Conservation (phyloP, 2,888 invertebrate genomes). For the Drosophila austrosaltans region DNA sequence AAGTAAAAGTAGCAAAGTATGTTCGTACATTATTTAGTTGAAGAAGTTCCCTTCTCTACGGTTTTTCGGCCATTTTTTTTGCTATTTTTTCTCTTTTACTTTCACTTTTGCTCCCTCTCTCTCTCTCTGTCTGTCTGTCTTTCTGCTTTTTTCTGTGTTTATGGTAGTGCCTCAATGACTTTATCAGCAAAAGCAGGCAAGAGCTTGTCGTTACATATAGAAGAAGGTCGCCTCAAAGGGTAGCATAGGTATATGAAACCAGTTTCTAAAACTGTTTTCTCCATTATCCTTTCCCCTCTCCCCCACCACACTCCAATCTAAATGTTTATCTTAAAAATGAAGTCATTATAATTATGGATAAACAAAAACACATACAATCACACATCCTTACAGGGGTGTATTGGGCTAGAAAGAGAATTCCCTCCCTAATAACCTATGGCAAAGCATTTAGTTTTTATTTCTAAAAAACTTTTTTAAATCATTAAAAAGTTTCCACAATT, state of each 20-base stretch:
- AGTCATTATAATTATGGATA: slow-evolving; percentile 12
- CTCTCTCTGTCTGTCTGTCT: not conserved
- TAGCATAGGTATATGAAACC: slow-evolving; percentile 5
- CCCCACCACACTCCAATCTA: slow-evolving; percentile 9
- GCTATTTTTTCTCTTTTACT: too few species aligned
- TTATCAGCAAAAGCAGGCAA: slow-evolving; percentile 35
- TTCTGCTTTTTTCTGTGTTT: not conserved
- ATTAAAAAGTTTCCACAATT: too few species aligned
- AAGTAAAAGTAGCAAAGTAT: slow-evolving; percentile 76
- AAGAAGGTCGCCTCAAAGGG: not conserved
- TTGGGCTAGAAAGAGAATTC: not conserved
- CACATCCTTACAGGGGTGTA: slow-evolving; percentile 3
- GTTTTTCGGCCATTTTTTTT: slow-evolving; percentile 5
- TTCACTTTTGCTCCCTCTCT: not conserved
- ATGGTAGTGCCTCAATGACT: slow-evolving; percentile 30
- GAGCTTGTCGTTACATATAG: not conserved
- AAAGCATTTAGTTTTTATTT: too few species aligned
- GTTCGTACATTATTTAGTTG: slow-evolving; percentile 62
- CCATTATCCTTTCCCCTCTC: not conserved
- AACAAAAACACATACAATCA: slow-evolving; percentile 1
- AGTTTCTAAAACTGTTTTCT: not conserved
- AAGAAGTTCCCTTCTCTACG: slow-evolving; percentile 12
- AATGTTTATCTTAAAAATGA: slow-evolving; percentile 42
- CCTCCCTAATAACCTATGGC: too few species aligned
- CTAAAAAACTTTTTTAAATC: too few species aligned